Evolutionary conservation across 1,140 invertebrate genomes (phyloP).

Genomic region (Papilio glaucus): DNA sequence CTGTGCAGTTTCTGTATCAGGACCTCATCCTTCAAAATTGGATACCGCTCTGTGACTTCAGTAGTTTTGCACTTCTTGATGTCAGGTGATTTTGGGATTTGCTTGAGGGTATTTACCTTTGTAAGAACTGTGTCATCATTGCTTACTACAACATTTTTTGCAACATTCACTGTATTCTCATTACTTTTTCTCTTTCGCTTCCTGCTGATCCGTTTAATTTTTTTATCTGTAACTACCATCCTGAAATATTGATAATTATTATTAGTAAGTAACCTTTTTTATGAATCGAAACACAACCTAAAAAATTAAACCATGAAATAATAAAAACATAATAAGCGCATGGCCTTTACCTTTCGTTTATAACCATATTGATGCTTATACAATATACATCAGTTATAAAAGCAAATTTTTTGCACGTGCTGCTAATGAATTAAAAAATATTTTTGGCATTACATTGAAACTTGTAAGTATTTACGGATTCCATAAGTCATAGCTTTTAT

Average conservation of each 20-base stretch:
- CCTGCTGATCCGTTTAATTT: not conserved
- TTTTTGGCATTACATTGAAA: no score
- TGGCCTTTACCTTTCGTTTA: conserved; percentile 1
- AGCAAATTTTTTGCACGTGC: no score
- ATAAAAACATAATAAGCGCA: not conserved
- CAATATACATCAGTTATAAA: no score
- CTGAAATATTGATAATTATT: not conserved
- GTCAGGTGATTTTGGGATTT: not conserved
- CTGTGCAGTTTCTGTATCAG: conserved; percentile 58
- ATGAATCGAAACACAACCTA: no score
- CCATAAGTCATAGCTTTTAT: not conserved
- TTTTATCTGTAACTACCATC: conserved; percentile 2
- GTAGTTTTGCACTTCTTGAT: conserved; percentile 24
- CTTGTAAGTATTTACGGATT: not conserved
- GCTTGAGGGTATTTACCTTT: not conserved
- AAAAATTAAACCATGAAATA: no score
- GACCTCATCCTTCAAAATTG: conserved; percentile 60
- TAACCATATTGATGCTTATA: conserved; percentile 11
- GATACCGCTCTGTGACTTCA: conserved; percentile 56
- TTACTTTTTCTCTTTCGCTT: conserved; percentile 15
- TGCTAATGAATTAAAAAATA: no score
- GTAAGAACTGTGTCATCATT: not conserved
- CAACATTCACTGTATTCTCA: not conserved
- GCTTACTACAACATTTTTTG: not conserved
- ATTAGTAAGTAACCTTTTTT: not conserved